Base-by-base conservation (phyloP, 2,113 vertebrate genomes). In the Mastomys coucha region DNA sequence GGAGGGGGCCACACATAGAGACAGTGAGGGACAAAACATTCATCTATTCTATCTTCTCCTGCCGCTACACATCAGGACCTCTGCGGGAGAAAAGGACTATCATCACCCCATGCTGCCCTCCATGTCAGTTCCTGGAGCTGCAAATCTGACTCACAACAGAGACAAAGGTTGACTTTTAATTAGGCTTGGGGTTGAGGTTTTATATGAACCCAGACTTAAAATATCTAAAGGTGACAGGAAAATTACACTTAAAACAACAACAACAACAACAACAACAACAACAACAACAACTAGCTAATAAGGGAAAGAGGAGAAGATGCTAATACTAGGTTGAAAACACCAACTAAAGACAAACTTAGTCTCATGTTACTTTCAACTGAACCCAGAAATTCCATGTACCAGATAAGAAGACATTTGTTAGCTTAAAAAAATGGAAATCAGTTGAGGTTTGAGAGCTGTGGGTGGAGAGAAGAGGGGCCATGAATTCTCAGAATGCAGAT, bases 111-210 rank as follows among this genome's bases (percentile, higher is more conserved):
- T 2, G 2, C 60, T 39, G 53, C 31, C 70, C 90, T 69, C 42
- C 45, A 5, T 49, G 42, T 28, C 2, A 31, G 73, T 11, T 28
- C 11, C 73, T 58, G 22, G 5, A 70, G 13, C 45, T 72, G 75
- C 51, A 88, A 80, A 24, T 36, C 60, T 86, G 77, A 24, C 22
- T 87, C 88, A 70, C 0, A 17, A 49, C 49, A 81, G 51, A 80
- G 33, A 26, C 49, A n/a, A 51, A 17, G 33, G 45, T 16, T 20
- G 65, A 11, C 39, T 95, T 96, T 53, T 31, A 51, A 7, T 5
- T 91, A 72, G 31, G 65, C n/a, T 73, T 95, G 12, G 33, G 20
- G 56, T 67, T 39, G 67, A 91, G 72, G 39, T 33, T 88, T 96
- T 96, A 65, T 4, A 93, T 19, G 91, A 69, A 28, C 7, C 13